Conservation (phyloP, 2,888 invertebrate species). For the Cantharis rufa region DNA sequence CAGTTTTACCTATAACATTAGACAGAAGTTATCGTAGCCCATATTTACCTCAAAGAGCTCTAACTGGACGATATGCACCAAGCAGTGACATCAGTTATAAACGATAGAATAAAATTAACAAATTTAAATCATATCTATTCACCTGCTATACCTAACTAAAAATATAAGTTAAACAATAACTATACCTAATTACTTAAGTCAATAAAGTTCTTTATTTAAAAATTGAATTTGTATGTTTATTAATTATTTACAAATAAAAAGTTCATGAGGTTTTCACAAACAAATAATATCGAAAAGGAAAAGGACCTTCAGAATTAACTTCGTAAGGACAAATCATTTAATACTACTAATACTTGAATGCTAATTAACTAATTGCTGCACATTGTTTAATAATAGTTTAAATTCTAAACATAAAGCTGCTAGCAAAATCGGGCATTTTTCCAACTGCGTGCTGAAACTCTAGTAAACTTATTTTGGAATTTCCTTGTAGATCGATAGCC, state of each 20-base stretch:
- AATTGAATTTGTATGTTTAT: background rate
- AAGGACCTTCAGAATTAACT: too few species aligned
- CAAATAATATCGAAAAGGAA: too few species aligned
- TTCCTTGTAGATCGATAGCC: slow-evolving; percentile 65
- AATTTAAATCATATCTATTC: background rate
- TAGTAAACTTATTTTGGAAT: slow-evolving; percentile 61
- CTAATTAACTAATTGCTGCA: too few species aligned
- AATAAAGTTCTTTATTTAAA: background rate
- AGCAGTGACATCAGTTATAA: slow-evolving; percentile 61
- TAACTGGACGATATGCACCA: slow-evolving; percentile 62
- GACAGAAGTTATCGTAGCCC: slow-evolving; percentile 60
- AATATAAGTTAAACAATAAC: background rate
- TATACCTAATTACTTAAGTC: background rate
- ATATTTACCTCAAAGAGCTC: slow-evolving; percentile 61
- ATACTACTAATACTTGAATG: too few species aligned
- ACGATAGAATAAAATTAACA: slow-evolving; percentile 38
- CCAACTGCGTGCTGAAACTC: slow-evolving; percentile 67
- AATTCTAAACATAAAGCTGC: slow-evolving; percentile 64
- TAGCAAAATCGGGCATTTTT: slow-evolving; percentile 66
- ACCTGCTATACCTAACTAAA: background rate
- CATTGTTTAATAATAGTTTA: background rate
- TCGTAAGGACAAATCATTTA: too few species aligned
- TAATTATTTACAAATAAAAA: background rate
- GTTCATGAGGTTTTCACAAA: too few species aligned
- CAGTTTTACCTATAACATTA: slow-evolving; percentile 59